Percentiles rank a stretch among this genome's conserved stretches.
Conservation (phyloP, 2,797 vertebrate genomes). For the Acrossocheilus fasciatus region DNA sequence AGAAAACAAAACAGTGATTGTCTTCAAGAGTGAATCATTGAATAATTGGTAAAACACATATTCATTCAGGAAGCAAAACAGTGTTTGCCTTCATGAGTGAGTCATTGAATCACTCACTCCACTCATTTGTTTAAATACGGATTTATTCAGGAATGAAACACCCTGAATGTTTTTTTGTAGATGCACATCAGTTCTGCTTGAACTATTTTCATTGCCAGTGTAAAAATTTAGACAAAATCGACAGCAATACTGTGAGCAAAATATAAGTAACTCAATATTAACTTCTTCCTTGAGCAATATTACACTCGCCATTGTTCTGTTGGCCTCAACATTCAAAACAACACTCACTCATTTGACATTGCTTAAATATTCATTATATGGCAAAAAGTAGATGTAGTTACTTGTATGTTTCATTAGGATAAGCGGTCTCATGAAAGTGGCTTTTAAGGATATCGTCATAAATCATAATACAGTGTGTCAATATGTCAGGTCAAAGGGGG, state of each 20-base stretch:
- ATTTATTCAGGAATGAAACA: neutral
- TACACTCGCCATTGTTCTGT: neutral
- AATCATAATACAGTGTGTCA: slow-evolving; percentile 64
- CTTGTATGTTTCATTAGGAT: neutral
- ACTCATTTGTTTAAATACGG: too few species aligned
- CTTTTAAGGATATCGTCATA: slow-evolving; percentile 45
- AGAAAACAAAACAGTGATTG: too few species aligned
- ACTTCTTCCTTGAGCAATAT: neutral
- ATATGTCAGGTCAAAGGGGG: slow-evolving; percentile 63
- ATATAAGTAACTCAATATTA: neutral
- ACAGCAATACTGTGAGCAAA: neutral
- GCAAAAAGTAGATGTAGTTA: neutral
- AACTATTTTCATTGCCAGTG: neutral
- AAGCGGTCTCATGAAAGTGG: neutral
- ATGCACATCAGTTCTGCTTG: neutral
- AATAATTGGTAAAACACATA: too few species aligned
- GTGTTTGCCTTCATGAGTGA: too few species aligned
- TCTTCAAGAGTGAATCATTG: too few species aligned
- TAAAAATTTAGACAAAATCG: neutral
- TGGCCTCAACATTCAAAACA: neutral
- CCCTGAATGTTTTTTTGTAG: neutral
- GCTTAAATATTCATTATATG: neutral
- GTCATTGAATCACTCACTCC: neutral
- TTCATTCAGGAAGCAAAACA: too few species aligned
- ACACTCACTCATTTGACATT: neutral